These are phyloP conservation scores for Meles meles DNA, from an alignment of 2,113 vertebrate species.

Conservation along the genomic window DNA sequence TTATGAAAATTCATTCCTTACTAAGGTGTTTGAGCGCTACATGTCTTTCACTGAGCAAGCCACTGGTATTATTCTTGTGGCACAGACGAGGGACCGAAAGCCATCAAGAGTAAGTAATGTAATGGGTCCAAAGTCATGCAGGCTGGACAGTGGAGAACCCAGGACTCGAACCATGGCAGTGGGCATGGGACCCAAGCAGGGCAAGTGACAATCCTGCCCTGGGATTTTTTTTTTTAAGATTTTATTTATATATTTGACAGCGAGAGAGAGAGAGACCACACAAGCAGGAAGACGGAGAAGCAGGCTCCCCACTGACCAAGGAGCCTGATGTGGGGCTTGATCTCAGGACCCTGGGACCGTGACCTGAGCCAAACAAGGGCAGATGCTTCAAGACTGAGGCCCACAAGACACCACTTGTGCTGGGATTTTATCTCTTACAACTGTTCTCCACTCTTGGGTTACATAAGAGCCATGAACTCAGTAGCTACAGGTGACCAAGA, in stretches of 20 bases:
- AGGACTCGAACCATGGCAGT: background rate
- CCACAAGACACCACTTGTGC: background rate
- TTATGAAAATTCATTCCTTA: background rate
- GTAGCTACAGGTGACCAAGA: background rate
- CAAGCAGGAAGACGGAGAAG: no score
- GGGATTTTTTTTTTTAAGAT: no score
- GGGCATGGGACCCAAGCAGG: background rate
- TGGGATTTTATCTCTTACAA: no score
- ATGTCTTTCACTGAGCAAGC: background rate
- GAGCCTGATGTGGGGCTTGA: no score
- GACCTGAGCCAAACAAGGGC: no score
- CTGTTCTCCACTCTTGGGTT: background rate
- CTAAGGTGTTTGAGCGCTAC: background rate
- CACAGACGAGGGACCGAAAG: background rate
- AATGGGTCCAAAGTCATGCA: fast-evolving
- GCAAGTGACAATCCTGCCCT: background rate
- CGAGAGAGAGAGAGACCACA: no score
- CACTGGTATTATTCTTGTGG: background rate
- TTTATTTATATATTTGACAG: no score
- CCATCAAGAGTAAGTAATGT: background rate
- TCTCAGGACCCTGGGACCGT: no score
- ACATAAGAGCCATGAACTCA: background rate
- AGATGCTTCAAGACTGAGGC: no score
- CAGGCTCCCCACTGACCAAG: no score
- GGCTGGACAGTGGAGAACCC: background rate